Percentiles rank a stretch among this genome's conserved stretches.
phyloP scores from a whole-genome alignment of 2,113 vertebrate species.

The Manacus vitellinus region DNA sequence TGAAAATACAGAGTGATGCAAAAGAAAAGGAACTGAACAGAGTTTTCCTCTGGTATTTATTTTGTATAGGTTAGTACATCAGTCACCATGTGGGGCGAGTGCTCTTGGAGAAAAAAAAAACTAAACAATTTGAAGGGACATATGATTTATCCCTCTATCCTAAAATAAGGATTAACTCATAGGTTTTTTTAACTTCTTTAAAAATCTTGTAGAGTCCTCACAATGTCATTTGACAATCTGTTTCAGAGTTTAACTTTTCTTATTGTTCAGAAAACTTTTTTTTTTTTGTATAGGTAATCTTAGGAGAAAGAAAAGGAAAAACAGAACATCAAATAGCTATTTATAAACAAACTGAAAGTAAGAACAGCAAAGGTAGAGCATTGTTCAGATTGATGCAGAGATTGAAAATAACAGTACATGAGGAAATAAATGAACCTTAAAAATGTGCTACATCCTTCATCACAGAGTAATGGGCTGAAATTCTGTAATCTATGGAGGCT shows the following conservation, averaged over 20 bases:
- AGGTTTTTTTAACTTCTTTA: neutral
- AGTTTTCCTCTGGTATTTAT: neutral
- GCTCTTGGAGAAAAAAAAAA: neutral
- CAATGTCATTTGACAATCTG: neutral
- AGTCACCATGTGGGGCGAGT: neutral
- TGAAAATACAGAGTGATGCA: neutral
- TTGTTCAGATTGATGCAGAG: neutral
- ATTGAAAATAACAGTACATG: neutral
- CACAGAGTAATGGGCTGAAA: neutral
- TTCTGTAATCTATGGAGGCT: neutral
- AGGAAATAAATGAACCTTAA: conserved; percentile 35
- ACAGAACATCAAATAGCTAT: neutral
- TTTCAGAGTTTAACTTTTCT: neutral
- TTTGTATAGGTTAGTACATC: neutral
- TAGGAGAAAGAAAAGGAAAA: neutral
- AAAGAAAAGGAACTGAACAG: neutral
- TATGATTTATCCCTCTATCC: neutral
- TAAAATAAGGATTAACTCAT: neutral
- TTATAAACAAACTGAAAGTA: neutral
- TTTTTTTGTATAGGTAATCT: neutral
- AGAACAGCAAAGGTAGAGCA: neutral
- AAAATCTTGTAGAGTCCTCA: neutral
- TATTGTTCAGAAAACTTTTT: neutral
- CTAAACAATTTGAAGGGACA: neutral
- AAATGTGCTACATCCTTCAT: neutral